Base-by-base conservation (phyloP, 2,888 invertebrate species). In the Lysandra bellargus region DNA sequence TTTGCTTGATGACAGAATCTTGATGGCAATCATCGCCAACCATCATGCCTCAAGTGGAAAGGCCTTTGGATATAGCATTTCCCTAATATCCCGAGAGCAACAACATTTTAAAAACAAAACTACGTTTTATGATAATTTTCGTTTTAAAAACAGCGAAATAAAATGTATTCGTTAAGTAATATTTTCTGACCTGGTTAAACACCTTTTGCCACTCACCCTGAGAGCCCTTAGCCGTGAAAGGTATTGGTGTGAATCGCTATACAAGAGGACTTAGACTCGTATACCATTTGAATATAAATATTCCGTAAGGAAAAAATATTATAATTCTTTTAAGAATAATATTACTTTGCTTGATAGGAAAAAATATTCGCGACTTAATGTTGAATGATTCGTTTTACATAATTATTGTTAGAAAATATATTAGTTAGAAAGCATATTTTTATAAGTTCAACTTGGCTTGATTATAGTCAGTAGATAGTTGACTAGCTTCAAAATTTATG, bases 221-320 rank as follows among this genome's bases (percentile, higher is more conserved):
- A 80, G 80, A 53, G 80, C 80, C 75, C 80, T 80, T 69, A 69
- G 30, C 30, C 79, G 72, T 61, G 80, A 80, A 80, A 79, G 79
- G 79, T 79, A 76, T 79, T 80, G 78, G 60, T 79, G 80, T 80
- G 75, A 76, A 79, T 77, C 78, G 72, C 79, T 79, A 79, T 64
- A 49, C 78, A 64, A 80, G 80, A 76, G 76, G 40, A 44, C 78
- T 64, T 64, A 33, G 33, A 69, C 33, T 12, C 23, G 69, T 69
- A 69, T 69, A 69, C 69, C 69, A 69, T 69, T 69, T 69, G 69
- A 69, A 69, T 69, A 69, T 69, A 69, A 69, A 37, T 69, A 69
- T 69, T 37, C 33, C 33, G 14, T 37, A 17, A 69, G 33, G 33
- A 69, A 37, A 60, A 37, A 69, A 40, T 5, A 37, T 37, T 69